Conservation (phyloP, 2,797 vertebrate genomes). For the Neomorphus geoffroyi region DNA sequence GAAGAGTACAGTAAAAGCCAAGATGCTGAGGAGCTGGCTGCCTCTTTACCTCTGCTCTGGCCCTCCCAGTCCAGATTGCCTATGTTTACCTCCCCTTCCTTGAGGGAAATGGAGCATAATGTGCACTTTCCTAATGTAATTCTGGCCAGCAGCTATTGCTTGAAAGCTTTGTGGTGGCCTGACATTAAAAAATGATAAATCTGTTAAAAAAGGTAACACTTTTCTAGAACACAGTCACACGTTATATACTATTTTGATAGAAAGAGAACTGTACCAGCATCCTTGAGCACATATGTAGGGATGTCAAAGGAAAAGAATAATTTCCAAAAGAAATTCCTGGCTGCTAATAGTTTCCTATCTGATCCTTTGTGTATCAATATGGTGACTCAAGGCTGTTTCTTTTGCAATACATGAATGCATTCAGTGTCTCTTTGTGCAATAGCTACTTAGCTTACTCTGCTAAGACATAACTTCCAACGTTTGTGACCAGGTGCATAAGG, state of each 20-base stretch:
- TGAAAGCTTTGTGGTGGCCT: constrained; percentile 57
- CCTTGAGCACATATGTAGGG: constrained; percentile 52
- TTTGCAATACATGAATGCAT: neutral
- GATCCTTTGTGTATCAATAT: constrained; percentile 24
- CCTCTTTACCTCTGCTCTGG: neutral
- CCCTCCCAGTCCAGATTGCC: neutral
- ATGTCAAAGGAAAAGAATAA: constrained; percentile 43
- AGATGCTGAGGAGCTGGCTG: neutral
- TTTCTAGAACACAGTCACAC: constrained; percentile 61
- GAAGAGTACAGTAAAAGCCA: neutral
- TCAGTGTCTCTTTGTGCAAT: neutral
- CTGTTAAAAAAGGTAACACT: constrained; percentile 63
- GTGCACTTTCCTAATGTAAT: constrained; percentile 35
- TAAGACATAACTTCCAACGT: neutral
- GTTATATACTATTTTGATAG: constrained; percentile 58
- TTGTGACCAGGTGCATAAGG: neutral
- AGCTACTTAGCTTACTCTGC: neutral
- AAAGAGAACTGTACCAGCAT: constrained; percentile 52
- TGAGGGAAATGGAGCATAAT: constrained; percentile 48
- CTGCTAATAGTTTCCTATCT: constrained; percentile 35
- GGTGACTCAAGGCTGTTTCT: constrained; percentile 9
- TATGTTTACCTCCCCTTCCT: constrained; percentile 13
- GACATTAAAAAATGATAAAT: constrained; percentile 66
- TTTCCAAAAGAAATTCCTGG: constrained; percentile 44
- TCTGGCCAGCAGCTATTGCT: constrained; percentile 53